phyloP scores from a whole-genome alignment of 2,113 vertebrate genomes.

The Sardina pilchardus region DNA sequence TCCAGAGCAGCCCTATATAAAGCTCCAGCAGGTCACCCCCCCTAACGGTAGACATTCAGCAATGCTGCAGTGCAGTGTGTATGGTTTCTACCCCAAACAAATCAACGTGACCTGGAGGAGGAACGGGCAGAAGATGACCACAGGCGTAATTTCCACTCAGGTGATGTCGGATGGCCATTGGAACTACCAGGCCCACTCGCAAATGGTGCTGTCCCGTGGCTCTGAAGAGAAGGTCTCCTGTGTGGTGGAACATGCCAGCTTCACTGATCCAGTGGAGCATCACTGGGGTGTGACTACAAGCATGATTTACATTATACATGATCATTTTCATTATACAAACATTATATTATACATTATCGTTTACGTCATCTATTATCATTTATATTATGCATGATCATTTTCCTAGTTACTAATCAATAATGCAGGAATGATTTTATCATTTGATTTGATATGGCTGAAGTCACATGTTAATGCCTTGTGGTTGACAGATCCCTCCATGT shows the following conservation, averaged over 20 bases:
- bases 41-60: background rate
- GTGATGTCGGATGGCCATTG: conserved; percentile 48
- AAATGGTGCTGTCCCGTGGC: conserved; percentile 42
- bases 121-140: conserved; percentile 14
- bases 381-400: too few species aligned
- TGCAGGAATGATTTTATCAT: too few species aligned
- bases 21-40: background rate
- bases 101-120: conserved; percentile 48
- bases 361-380: too few species aligned
- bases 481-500: too few species aligned
- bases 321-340: too few species aligned
- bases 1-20: conserved; percentile 31
- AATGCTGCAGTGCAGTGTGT: conserved; percentile 46
- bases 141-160: conserved; percentile 38
- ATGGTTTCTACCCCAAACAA: conserved; percentile 45
- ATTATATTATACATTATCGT: too few species aligned
- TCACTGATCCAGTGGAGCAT: background rate
- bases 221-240: conserved; percentile 48
- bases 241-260: conserved; percentile 46
- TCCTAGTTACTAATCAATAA: too few species aligned
- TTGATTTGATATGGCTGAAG: too few species aligned
- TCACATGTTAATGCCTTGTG: too few species aligned
- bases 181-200: conserved; percentile 46
- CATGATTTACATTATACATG: too few species aligned
- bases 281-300: conserved; percentile 33